Base-by-base conservation (phyloP, 2,797 vertebrate genomes). In the Enteromius viviparus region DNA sequence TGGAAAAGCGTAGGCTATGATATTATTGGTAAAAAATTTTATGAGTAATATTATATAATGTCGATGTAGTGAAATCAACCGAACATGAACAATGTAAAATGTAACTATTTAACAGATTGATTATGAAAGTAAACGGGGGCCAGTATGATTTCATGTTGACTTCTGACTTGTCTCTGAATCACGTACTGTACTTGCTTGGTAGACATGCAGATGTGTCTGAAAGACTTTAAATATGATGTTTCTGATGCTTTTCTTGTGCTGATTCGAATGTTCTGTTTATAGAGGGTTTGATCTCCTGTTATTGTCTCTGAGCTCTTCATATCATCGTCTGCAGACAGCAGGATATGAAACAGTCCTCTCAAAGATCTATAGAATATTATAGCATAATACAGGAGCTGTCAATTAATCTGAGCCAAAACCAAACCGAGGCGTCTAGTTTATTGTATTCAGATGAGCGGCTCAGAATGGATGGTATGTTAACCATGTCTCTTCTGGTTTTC, bases 401-500 rank as follows among this genome's bases (percentile, higher is more conserved):
- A 55, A n/a, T n/a, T 55, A 34, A 53, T 53, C 29, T 12, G 70
- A 4, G 68, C 1, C 4, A 3, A 32, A 49, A 6, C 17, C 23
- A 21, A 26, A 2, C 26, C 40, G 0, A 29, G 29, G 70, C 45
- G 10, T 29, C 6, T 4, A 19, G 69, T 29, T 17, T 12, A 19
- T 32, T 34, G 10, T 15, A 72, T 51, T 51, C 15, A 29, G 45
- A 70, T 12, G n/a, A 47, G 8, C 8, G 1, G 2, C 14, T 51
- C 47, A 15, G 32, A 0, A 3, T 14, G 9, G 6, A 12, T 45
- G 47, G 58, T 3, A 6, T 45, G 34, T 64, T 49, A 5, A 7
- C 12, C 47, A 2, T 86, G 34, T 79, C 15, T 82, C 2, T 80
- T 80, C 62, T 83, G 29, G 72, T 87, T 92, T 93, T 3, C 94